Evolutionary conservation across 2,888 invertebrate genomes (phyloP).

Genomic region (Rhamphomyia laevipes): DNA sequence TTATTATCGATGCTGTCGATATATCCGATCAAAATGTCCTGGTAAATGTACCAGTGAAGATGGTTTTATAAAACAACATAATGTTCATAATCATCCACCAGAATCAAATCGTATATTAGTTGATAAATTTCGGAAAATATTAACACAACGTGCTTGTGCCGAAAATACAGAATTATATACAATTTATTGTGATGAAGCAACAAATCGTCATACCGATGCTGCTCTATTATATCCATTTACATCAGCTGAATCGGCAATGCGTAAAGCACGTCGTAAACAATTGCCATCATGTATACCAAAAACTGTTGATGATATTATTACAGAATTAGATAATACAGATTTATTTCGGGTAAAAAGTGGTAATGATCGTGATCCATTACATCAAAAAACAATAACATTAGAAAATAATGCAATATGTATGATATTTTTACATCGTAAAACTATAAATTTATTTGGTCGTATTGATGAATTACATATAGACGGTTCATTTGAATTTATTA

Average conservation of each 20-base stretch:
- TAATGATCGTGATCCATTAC: constrained; percentile 18
- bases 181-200: constrained; percentile 23
- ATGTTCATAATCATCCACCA: constrained; percentile 20
- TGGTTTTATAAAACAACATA: constrained; percentile 16
- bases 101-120: constrained; percentile 19
- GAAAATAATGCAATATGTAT: constrained; percentile 14
- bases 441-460: constrained; percentile 17
- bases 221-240: constrained; percentile 21
- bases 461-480: constrained; percentile 22
- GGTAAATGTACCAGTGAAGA: constrained; percentile 19
- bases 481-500: constrained; percentile 16
- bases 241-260: constrained; percentile 23
- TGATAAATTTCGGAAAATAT: constrained; percentile 21
- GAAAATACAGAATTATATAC: constrained; percentile 19
- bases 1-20: constrained; percentile 23
- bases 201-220: constrained; percentile 21
- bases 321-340: constrained; percentile 17
- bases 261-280: constrained; percentile 22
- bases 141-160: constrained; percentile 19
- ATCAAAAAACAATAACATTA: constrained; percentile 19
- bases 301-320: constrained; percentile 17
- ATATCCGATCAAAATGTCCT: constrained; percentile 20
- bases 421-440: constrained; percentile 21
- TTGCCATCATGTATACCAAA: constrained; percentile 17
- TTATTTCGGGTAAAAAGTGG: constrained; percentile 21